A percentile compares a stretch with the other conserved stretches of the same genome.
Conservation (phyloP, 2,888 invertebrate species). For the Monoplex corrugatus region DNA sequence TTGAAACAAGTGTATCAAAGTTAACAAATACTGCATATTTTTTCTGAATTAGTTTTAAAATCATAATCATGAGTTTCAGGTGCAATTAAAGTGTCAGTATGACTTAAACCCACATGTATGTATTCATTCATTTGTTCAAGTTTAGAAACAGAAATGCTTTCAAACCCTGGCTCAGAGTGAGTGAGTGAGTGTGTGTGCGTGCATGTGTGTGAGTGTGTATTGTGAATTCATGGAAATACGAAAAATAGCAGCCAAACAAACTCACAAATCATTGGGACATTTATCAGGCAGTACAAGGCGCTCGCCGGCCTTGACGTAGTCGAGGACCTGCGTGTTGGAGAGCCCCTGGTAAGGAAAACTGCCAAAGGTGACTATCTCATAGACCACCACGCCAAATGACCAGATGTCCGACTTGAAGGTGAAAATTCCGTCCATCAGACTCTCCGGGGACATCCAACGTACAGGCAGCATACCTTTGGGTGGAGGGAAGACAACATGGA, state of each 20-base stretch:
- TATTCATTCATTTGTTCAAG: no score
- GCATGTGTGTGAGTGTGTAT: no score
- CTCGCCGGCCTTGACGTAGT: constrained; percentile 89
- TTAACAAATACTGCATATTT: no score
- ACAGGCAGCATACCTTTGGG: constrained; percentile 89
- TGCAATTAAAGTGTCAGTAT: no score
- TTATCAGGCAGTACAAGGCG: constrained; percentile 89
- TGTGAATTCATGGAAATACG: no score
- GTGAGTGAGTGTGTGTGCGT: no score
- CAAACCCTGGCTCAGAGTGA: no score
- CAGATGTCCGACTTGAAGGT: constrained; percentile 94
- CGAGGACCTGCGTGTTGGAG: constrained; percentile 91
- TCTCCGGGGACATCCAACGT: constrained; percentile 96
- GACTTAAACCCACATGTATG: no score
- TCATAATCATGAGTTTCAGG: no score
- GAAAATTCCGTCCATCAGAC: constrained; percentile 90
- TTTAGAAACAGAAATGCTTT: no score
- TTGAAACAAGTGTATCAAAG: no score
- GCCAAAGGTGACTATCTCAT: constrained; percentile 92
- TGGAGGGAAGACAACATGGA: constrained; percentile 64
- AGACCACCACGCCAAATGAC: constrained; percentile 93
- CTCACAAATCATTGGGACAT: constrained; percentile 90
- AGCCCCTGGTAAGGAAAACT: constrained; percentile 94
- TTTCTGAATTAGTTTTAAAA: no score
- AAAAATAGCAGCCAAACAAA: constrained; percentile 75